Conservation (phyloP, 2,888 invertebrate species). For the Colostygia pectinataria region DNA sequence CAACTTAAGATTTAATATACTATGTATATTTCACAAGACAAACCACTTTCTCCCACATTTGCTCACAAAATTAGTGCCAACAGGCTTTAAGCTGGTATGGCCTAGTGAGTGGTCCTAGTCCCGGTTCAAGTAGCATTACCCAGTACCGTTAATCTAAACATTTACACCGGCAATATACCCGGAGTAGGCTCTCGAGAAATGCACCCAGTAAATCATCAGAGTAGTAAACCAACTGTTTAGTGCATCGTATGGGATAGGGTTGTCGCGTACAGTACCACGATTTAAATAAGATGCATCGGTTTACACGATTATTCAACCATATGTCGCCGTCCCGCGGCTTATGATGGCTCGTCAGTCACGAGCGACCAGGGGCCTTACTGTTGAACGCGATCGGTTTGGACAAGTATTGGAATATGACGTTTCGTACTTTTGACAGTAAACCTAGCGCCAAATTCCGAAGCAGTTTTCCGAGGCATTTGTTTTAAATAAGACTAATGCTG, state of each 20-base stretch:
- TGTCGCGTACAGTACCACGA: constrained; percentile 21
- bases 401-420: no score
- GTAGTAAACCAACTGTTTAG: constrained; percentile 71
- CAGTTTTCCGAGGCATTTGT: no score
- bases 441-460: no score
- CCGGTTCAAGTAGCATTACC: constrained; percentile 42
- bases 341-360: no score
- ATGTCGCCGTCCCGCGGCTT: no score
- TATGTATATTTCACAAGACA: not conserved
- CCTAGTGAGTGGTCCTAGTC: constrained; percentile 27
- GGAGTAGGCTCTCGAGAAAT: constrained; percentile 60
- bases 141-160: constrained; percentile 54
- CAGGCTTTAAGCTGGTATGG: constrained; percentile 25
- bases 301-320: no score
- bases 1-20: not conserved
- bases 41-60: constrained; percentile 16
- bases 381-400: no score
- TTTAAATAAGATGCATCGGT: no score
- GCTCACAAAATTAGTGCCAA: constrained; percentile 8
- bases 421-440: no score
- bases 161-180: constrained; percentile 54
- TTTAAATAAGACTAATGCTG: no score
- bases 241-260: constrained; percentile 47
- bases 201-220: constrained; percentile 76
- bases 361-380: no score